A percentile compares a stretch with the other conserved stretches of the same genome.
Conservation (phyloP, 1,140 invertebrate species). For the Helicorthomorpha holstii region DNA sequence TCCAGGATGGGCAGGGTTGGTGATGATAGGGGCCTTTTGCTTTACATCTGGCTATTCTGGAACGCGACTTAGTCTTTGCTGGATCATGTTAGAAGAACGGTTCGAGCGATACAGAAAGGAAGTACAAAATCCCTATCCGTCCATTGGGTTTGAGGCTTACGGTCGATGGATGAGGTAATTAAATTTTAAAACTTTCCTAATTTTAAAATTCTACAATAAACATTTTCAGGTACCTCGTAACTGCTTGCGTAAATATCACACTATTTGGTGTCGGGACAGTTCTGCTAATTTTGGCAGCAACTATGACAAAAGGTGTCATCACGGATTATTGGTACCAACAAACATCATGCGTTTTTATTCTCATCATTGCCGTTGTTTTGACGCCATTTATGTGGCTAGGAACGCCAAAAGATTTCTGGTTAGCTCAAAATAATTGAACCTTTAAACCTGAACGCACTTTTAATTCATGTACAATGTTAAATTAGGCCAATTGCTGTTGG, state of each 20-base stretch:
- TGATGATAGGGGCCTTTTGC: conserved; percentile 38
- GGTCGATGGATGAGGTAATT: conserved; percentile 40
- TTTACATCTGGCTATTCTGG: conserved; percentile 39
- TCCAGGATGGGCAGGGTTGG: conserved; percentile 44
- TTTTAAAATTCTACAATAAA: conserved; percentile 6
- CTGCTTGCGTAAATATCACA: conserved; percentile 37
- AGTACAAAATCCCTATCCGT: conserved; percentile 45
- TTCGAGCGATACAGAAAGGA: conserved; percentile 38
- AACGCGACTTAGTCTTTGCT: conserved; percentile 42
- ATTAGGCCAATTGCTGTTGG: conserved; percentile 15
- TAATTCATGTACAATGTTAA: not conserved
- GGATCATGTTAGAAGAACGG: conserved; percentile 48
- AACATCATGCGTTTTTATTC: conserved; percentile 41
- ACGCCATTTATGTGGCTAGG: conserved; percentile 47
- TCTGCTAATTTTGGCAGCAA: conserved; percentile 37
- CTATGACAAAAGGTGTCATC: conserved; percentile 25
- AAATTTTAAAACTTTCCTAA: not conserved
- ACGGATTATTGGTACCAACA: conserved; percentile 36
- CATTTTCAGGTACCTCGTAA: conserved; percentile 27
- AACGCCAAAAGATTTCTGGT: conserved; percentile 54
- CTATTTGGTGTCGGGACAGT: conserved; percentile 50
- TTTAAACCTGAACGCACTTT: not conserved
- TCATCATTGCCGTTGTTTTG: conserved; percentile 40
- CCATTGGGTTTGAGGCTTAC: conserved; percentile 40
- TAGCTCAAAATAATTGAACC: conserved; percentile 14